phyloP scores from a whole-genome alignment of 2,797 vertebrate species.

The Centropyge bicolor region DNA sequence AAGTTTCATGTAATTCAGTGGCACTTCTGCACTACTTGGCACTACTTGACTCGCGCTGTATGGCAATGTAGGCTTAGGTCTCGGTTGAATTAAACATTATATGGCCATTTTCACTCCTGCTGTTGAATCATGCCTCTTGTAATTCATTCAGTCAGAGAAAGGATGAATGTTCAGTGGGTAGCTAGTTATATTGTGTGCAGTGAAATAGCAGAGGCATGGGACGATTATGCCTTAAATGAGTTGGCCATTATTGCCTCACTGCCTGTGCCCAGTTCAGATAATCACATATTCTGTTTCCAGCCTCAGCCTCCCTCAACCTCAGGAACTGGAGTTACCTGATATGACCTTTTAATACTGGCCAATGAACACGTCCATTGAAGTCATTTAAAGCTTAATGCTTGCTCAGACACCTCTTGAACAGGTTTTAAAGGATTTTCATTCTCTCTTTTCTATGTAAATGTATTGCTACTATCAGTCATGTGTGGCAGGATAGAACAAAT shows the following conservation, averaged over 20 bases:
- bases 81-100: slow-evolving; percentile 19
- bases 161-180: neutral
- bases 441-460: neutral
- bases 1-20: neutral
- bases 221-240: neutral
- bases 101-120: neutral
- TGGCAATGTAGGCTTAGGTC: neutral
- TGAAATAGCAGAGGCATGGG: neutral
- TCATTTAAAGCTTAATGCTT: neutral
- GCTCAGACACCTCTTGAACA: neutral
- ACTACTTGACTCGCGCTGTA: slow-evolving; percentile 1
- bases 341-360: neutral
- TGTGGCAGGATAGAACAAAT: neutral
- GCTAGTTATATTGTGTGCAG: neutral
- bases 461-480: neutral
- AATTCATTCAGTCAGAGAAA: slow-evolving; percentile 24
- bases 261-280: neutral
- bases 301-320: neutral
- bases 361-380: neutral
- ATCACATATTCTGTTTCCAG: slow-evolving; percentile 12
- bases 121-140: slow-evolving; percentile 19
- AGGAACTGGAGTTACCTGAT: neutral
- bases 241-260: neutral
- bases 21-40: neutral
- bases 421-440: neutral